phyloP scores from a whole-genome alignment of 2,113 vertebrate genomes.

The Tiliqua scincoides region DNA sequence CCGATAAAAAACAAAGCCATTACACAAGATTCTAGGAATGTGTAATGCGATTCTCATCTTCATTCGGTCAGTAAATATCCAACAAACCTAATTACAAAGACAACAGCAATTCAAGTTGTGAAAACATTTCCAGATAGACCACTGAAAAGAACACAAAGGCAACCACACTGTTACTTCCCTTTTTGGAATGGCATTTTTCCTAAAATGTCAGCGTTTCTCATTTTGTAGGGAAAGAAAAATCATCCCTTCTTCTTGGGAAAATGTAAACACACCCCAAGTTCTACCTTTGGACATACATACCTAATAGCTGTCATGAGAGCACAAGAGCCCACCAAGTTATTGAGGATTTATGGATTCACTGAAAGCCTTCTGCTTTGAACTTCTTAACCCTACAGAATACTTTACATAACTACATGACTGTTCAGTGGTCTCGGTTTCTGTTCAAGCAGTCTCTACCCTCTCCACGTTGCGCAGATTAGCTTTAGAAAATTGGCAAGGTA shows the following conservation, averaged over 20 bases:
- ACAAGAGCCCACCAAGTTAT: background rate
- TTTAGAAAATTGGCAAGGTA: constrained; percentile 5
- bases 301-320: background rate
- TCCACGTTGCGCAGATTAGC: background rate
- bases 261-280: background rate
- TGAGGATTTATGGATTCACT: background rate
- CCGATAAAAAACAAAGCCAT: background rate
- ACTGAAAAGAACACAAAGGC: background rate
- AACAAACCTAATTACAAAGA: background rate
- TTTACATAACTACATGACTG: background rate
- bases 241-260: background rate
- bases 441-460: background rate
- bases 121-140: background rate
- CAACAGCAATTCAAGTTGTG: background rate
- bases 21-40: background rate
- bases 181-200: background rate
- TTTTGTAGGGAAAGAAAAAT: background rate
- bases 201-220: background rate
- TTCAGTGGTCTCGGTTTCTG: background rate
- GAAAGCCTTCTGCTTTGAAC: background rate
- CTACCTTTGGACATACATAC: background rate
- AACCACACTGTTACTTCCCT: constrained; percentile 5
- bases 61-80: background rate
- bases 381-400: background rate
- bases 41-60: background rate